Base-by-base conservation (phyloP, 64 coral and sea anemone species). In the Pocillopora verrucosa region DNA sequence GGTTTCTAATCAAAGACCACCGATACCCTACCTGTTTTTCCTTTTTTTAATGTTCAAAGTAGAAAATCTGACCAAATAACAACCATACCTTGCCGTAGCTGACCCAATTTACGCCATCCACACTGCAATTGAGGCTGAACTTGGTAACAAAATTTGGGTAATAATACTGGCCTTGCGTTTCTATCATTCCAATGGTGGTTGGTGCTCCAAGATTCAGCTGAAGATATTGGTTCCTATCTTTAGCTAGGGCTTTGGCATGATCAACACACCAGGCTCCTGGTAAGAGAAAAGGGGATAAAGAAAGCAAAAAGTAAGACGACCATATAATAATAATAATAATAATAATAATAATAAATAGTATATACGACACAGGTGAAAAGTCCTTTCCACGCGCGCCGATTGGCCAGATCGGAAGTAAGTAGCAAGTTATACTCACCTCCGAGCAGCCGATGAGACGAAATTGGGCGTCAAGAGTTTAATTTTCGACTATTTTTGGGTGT, bases 201-300 rank as follows among this genome's bases (percentile, higher is more conserved):
- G 57, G 13, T 80, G 17, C 19, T 19, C 83, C 84, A 22, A 92
- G 76, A 64, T 92, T 84, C 19, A 92, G 7, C 73, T 76, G 34
- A 3, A 92, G 64, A 45, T 79, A 92, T 16, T 92, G 90, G 22
- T 68, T 87, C 25, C 34, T 75, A 35, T 92, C 90, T 59, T 92
- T 76, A 34, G 59, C 76, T 36, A 80, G 65, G 61, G 90, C 90
- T 59, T 83, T 87, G 34, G 76, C 61, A 78, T 92, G 90, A 22
- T 92, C 90, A 59, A 84, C 76, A 73, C 90, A 92, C 90, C 90
- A 92, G 3, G 83, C 90, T 36, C 90, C 90, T 92, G 36, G 0
- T 2, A 69, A 57, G 58, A 59, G 26, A 4, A 68, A 13, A 63
- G 4, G 2, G 13, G 61, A 9, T 15, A 63, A 63, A 63, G 2